Conservation (phyloP, 2,888 invertebrate genomes). For the Oxyteleia sp. region DNA sequence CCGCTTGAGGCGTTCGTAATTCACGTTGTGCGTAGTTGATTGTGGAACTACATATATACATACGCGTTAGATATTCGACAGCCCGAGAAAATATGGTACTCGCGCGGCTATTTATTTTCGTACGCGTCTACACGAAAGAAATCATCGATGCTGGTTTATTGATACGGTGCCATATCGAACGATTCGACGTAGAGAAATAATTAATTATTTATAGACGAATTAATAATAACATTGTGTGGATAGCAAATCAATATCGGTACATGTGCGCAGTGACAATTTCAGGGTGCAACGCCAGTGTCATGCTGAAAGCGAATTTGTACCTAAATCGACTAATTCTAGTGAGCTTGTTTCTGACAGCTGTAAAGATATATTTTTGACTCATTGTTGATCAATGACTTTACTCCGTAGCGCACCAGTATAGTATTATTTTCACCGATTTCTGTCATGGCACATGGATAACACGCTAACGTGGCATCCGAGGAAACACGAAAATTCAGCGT, state of each 20-base stretch:
- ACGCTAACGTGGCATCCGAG: too few species aligned
- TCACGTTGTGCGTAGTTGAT: slow-evolving; percentile 31
- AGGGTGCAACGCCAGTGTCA: slow-evolving; percentile 5
- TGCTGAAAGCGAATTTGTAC: slow-evolving; percentile 51
- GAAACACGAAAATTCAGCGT: too few species aligned
- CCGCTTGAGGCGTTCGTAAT: slow-evolving; percentile 9
- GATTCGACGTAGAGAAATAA: slow-evolving; percentile 3
- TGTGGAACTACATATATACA: slow-evolving; percentile 25
- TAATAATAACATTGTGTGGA: slow-evolving; percentile 1
- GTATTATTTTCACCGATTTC: too few species aligned
- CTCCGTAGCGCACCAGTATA: too few species aligned
- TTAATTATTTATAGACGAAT: background rate
- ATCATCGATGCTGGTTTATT: slow-evolving; percentile 14
- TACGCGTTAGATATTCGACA: slow-evolving; percentile 16
- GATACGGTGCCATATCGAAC: slow-evolving; percentile 59
- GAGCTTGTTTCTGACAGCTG: slow-evolving; percentile 48
- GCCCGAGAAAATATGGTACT: slow-evolving; percentile 16
- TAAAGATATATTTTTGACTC: too few species aligned
- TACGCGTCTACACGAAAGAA: slow-evolving; percentile 39
- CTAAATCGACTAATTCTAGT: slow-evolving; percentile 48
- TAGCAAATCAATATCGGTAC: background rate
- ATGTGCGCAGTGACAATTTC: slow-evolving; percentile 1
- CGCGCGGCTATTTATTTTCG: slow-evolving; percentile 53
- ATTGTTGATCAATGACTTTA: too few species aligned
- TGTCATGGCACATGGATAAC: too few species aligned